Conservation (phyloP, 2,888 invertebrate species). For the Drosophila paracracens region DNA sequence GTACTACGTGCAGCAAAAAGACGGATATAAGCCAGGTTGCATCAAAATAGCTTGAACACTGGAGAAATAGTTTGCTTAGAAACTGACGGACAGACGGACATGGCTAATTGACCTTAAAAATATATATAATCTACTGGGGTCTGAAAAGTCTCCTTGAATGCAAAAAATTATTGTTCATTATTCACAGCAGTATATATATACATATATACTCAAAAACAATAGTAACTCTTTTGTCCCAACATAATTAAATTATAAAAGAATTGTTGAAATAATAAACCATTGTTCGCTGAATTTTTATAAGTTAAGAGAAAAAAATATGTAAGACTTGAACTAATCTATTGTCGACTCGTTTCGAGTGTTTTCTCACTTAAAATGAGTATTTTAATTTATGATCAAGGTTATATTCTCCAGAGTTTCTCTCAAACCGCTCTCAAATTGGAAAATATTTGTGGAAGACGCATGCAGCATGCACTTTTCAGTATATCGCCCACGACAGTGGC, state of each 20-base stretch:
- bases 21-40: background rate
- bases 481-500: conserved; percentile 32
- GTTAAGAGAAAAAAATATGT: background rate
- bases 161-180: background rate
- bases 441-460: background rate
- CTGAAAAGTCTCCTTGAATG: background rate
- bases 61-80: background rate
- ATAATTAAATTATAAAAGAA: background rate
- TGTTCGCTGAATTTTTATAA: background rate
- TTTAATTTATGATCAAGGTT: background rate
- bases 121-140: background rate
- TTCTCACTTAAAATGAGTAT: background rate
- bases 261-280: background rate
- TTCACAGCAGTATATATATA: no score
- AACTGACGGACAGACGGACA: background rate
- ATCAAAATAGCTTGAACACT: background rate
- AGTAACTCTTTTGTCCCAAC: background rate
- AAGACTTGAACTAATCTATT: background rate
- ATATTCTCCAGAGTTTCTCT: background rate
- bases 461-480: conserved; percentile 7
- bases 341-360: background rate
- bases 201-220: background rate
- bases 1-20: background rate
- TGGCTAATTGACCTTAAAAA: background rate
- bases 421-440: background rate